phyloP scores from a whole-genome alignment of 2,113 vertebrate species.

The Speoplatyrhinus poulsoni region DNA sequence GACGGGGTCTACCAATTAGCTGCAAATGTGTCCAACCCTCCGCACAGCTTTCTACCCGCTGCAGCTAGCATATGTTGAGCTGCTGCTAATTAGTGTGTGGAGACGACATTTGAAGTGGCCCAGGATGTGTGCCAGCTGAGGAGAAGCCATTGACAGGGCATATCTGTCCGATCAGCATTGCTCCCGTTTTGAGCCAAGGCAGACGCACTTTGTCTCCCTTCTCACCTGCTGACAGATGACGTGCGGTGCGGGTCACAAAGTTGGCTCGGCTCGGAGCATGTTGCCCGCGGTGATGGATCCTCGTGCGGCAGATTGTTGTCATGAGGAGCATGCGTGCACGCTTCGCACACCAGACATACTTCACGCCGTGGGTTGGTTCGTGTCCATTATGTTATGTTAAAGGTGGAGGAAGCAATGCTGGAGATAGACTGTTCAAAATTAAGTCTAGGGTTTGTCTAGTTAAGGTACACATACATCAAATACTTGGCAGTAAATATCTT shows the following conservation, averaged over 20 bases:
- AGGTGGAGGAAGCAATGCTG: too few species aligned
- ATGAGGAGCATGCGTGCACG: too few species aligned
- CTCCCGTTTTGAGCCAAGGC: constrained; percentile 45
- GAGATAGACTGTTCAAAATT: too few species aligned
- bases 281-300: constrained; percentile 23
- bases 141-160: constrained; percentile 57
- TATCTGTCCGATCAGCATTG: constrained; percentile 59
- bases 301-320: too few species aligned
- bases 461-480: too few species aligned
- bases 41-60: background rate
- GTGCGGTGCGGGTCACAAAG: too few species aligned
- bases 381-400: background rate
- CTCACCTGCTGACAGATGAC: constrained; percentile 51
- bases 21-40: constrained; percentile 41
- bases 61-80: constrained; percentile 38
- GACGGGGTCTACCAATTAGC: constrained; percentile 32
- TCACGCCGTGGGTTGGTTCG: constrained; percentile 4
- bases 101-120: constrained; percentile 47
- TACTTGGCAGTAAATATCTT: too few species aligned
- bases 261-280: constrained; percentile 23
- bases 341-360: too few species aligned
- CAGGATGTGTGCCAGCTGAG: constrained; percentile 53
- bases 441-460: too few species aligned
- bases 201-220: constrained; percentile 47
- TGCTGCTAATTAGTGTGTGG: constrained; percentile 63